These are phyloP conservation scores for Harlomillsia oculata DNA, from an alignment of 1,140 invertebrate genomes.

Conservation along the genomic window DNA sequence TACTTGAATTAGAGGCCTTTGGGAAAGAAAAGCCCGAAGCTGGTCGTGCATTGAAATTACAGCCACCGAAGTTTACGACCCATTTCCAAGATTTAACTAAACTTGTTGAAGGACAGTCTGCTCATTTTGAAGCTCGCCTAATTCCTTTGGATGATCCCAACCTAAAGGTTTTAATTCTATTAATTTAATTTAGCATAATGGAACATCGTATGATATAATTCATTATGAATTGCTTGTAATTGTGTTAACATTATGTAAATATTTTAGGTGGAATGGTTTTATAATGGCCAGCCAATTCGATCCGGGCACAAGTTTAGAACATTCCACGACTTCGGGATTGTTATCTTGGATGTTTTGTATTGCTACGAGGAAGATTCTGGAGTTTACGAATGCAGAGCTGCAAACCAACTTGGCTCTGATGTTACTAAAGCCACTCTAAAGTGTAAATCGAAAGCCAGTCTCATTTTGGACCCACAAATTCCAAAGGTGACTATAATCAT, in stretches of 20 bases:
- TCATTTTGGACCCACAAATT: slow-evolving; percentile 89
- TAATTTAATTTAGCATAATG: not conserved
- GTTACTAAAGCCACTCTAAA: slow-evolving; percentile 72
- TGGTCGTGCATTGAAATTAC: slow-evolving; percentile 53
- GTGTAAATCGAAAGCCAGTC: slow-evolving; percentile 78
- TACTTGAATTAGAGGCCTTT: slow-evolving; percentile 75
- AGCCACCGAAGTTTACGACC: slow-evolving; percentile 81
- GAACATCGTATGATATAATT: not conserved
- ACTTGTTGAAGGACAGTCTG: slow-evolving; percentile 82
- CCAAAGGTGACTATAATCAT: slow-evolving; percentile 55
- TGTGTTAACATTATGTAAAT: not conserved
- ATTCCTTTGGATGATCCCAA: slow-evolving; percentile 86
- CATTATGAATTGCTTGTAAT: not conserved
- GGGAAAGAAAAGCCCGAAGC: slow-evolving; percentile 49
- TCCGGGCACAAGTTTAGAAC: slow-evolving; percentile 88
- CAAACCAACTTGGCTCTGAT: slow-evolving; percentile 83
- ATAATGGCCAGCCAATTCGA: slow-evolving; percentile 81
- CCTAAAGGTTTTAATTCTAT: slow-evolving; percentile 45
- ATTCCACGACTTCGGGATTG: slow-evolving; percentile 93
- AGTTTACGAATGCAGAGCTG: slow-evolving; percentile 80
- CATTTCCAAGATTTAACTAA: slow-evolving; percentile 71
- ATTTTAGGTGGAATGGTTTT: slow-evolving; percentile 79
- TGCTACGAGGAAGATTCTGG: slow-evolving; percentile 96
- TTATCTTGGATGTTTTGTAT: slow-evolving; percentile 90
- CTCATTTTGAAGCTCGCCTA: slow-evolving; percentile 83